A percentile compares a stretch with the other conserved stretches of the same genome.
phyloP scores from a whole-genome alignment of 2,113 vertebrate species.

The Epinephelus fuscoguttatus region DNA sequence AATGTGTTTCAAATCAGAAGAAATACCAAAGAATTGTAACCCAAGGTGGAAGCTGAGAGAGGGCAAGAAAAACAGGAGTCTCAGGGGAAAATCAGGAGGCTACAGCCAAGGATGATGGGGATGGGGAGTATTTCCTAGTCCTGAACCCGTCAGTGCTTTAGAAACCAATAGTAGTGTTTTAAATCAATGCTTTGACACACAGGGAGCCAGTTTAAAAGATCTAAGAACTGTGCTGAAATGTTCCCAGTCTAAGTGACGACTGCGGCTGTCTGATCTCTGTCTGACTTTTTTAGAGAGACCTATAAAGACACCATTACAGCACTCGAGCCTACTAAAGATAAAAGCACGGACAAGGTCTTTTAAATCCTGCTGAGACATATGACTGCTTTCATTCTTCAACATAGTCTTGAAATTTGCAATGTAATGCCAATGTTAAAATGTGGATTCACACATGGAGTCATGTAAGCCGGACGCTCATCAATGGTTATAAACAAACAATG shows the following conservation, averaged over 20 bases:
- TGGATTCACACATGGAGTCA: not conserved
- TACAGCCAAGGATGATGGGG: too few species aligned
- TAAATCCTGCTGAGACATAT: not conserved
- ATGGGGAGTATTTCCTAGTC: not conserved
- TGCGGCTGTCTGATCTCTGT: slow-evolving; percentile 8
- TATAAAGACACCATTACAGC: not conserved
- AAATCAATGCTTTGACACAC: not conserved
- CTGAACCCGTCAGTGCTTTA: not conserved
- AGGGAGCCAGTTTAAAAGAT: too few species aligned
- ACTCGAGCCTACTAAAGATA: not conserved
- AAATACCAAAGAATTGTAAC: too few species aligned
- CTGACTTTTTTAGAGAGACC: not conserved
- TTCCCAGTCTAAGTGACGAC: not conserved
- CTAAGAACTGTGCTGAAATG: not conserved
- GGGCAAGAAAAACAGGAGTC: too few species aligned
- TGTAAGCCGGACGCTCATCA: not conserved
- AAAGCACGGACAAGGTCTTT: not conserved
- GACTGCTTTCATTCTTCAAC: not conserved
- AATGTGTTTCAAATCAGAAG: too few species aligned
- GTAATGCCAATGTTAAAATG: not conserved
- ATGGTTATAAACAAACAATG: not conserved
- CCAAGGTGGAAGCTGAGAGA: too few species aligned
- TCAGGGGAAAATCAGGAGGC: too few species aligned
- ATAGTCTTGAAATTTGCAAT: not conserved
- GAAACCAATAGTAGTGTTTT: not conserved